These are phyloP conservation scores for Chaetorhynchus papuensis DNA, from an alignment of 2,113 vertebrate species.

Conservation along the genomic window DNA sequence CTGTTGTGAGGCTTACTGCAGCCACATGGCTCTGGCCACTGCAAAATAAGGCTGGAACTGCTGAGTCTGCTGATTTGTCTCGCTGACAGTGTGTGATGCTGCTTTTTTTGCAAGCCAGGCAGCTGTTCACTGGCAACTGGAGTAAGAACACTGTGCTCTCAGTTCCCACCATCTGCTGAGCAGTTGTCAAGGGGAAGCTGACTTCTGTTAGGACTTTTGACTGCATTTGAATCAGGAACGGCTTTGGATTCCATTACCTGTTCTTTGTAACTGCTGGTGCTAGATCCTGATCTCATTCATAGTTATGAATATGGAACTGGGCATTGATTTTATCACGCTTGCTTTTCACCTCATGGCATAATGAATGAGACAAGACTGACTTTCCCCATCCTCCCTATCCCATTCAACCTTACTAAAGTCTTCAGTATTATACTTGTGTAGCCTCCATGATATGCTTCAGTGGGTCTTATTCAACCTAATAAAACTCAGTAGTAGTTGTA, in stretches of 20 bases:
- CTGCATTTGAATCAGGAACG: not conserved
- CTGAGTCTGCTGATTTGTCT: not conserved
- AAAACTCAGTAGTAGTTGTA: not conserved
- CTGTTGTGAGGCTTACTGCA: not conserved
- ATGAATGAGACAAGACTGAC: not conserved
- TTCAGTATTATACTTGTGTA: not conserved
- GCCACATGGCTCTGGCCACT: not conserved
- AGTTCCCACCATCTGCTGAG: not conserved
- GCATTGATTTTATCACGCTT: not conserved
- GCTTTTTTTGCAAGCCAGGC: not conserved
- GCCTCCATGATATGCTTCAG: not conserved
- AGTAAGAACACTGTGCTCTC: not conserved
- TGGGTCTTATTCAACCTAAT: not conserved
- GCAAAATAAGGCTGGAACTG: not conserved
- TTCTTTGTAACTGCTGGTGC: not conserved
- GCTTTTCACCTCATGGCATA: not conserved
- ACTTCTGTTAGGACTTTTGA: not conserved
- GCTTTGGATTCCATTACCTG: not conserved
- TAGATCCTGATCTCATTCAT: not conserved
- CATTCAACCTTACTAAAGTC: not conserved
- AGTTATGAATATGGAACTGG: not conserved
- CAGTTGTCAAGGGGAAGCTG: not conserved
- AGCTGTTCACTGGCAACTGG: constrained; percentile 25
- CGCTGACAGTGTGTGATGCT: not conserved
- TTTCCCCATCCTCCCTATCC: not conserved